These are phyloP conservation scores for Ceratotherium simum DNA, from an alignment of 2,113 vertebrate species.

Conservation along the genomic window DNA sequence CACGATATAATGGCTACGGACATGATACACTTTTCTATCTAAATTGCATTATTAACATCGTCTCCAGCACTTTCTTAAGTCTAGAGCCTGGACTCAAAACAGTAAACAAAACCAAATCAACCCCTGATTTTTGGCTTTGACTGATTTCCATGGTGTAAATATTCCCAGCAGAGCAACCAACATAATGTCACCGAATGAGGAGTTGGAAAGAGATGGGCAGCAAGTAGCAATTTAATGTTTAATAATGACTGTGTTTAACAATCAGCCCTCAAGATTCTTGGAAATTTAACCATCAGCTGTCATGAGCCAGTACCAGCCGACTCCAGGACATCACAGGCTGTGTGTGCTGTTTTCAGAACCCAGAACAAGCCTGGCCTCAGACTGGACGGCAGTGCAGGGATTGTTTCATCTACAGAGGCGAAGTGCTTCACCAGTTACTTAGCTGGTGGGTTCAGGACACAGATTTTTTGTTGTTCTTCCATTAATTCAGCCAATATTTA, in stretches of 20 bases:
- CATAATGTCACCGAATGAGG: neutral
- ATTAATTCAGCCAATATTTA: neutral
- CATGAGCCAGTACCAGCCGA: accelerated
- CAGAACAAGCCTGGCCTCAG: accelerated
- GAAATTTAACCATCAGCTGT: neutral
- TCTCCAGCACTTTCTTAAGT: neutral
- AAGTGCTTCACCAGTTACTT: neutral
- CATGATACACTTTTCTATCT: neutral
- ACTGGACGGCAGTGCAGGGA: accelerated
- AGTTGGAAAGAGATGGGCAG: neutral
- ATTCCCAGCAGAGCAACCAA: neutral
- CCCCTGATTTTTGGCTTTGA: neutral
- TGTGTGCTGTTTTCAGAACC: accelerated
- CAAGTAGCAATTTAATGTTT: neutral
- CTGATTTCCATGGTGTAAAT: neutral
- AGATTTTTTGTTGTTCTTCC: neutral
- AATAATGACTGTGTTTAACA: neutral
- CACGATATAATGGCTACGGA: neutral
- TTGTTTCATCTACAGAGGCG: accelerated
- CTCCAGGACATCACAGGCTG: accelerated
- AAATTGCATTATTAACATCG: neutral
- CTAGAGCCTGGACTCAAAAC: neutral
- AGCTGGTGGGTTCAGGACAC: neutral
- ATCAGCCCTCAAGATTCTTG: neutral
- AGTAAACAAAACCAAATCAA: neutral